Base-by-base conservation (phyloP, 2,113 vertebrate genomes). In the Brachyhypopomus occidentalis region DNA sequence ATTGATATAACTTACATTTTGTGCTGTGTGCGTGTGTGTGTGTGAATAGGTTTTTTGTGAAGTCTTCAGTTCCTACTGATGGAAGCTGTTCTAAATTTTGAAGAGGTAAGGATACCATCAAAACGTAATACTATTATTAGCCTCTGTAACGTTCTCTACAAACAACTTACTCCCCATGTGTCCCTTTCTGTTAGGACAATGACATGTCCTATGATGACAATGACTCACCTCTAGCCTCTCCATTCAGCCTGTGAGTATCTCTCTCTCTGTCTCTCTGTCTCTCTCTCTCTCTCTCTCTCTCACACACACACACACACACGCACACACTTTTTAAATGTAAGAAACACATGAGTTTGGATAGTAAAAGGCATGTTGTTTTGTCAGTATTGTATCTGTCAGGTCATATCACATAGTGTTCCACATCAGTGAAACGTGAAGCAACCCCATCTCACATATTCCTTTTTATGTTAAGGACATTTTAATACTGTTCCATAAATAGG, bases 131-230 rank as follows among this genome's bases (percentile, higher is more conserved):
- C 1, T 30, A 12, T 72, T 22, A 16, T 72, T 22, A 16, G 41
- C 2, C 38, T 70, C 4, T 75, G 22, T 60, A 16, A 30, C 41
- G 25, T 17, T 36, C 4, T 11, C 52, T 69, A 23, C 38, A 12
- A 36, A 60, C 3, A 59, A 23, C 55, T 20, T 36, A 17, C 27
- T 58, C 19, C 41, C 17, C 63, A 16, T 55, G 23, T 41, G 34
- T 75, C 16, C 63, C 16, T 71, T 11, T 60, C 22, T 41, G 1
- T 88, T 16, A 94, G 93, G 91, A 86, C 84, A 90, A 90, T 87
- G 90, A 91, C 48, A 80, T 89, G 89, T 94, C 91, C 38, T 91
- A 87, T 84, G 91, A 92, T 79, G 91, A 90, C 75, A 88, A 81
- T 67, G 87, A 90, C 6, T 86, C 86, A 1, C 79, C 86, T 79